phyloP scores from a whole-genome alignment of 2,888 invertebrate species.

The Conus canariensis region DNA sequence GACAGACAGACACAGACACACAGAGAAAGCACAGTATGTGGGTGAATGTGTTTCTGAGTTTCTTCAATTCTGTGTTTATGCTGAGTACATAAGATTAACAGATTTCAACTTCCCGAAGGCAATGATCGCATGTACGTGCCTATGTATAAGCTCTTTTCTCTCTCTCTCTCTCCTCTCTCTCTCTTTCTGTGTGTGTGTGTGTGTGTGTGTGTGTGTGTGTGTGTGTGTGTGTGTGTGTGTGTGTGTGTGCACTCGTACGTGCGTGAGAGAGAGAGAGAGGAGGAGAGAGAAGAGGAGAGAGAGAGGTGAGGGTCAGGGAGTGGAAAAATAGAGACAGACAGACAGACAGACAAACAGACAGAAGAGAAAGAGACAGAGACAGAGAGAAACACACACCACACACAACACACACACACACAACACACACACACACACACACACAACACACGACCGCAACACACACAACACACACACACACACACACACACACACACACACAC shows the following conservation, averaged over 20 bases:
- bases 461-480: too few species aligned
- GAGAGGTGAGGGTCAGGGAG: neutral
- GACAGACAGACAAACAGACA: neutral
- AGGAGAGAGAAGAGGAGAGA: neutral
- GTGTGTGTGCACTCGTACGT: neutral
- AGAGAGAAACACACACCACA: neutral
- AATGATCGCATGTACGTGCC: too few species aligned
- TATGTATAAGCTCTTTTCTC: too few species aligned
- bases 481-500: too few species aligned
- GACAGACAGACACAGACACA: too few species aligned
- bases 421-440: too few species aligned
- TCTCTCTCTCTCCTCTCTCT: too few species aligned
- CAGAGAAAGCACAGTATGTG: neutral
- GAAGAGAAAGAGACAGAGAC: neutral
- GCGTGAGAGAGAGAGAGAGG: neutral
- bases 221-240: constrained; percentile 13
- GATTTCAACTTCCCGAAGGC: too few species aligned
- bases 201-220: constrained; percentile 4
- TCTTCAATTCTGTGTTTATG: neutral
- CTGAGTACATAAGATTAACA: too few species aligned
- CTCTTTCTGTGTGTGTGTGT: too few species aligned
- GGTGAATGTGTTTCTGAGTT: neutral
- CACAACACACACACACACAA: too few species aligned
- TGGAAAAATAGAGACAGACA: neutral
- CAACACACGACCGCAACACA: too few species aligned